Evolutionary conservation across 1,140 invertebrate genomes (phyloP), one percentile per base, ranked within the genome.

Genomic region (Zaprionus taronus): DNA sequence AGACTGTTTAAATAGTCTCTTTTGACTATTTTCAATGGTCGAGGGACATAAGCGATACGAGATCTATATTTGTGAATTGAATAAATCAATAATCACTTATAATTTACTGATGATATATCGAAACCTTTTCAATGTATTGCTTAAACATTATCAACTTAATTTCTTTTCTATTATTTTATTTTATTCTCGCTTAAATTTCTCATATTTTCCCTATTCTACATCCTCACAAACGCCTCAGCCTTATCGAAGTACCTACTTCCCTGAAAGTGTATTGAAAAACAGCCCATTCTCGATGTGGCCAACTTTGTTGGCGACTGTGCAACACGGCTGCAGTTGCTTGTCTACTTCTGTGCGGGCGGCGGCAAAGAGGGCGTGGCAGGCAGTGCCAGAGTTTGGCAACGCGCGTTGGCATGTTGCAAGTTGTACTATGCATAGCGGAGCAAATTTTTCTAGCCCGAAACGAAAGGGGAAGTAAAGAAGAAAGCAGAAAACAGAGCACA

Each of bases 251-350:
- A 47, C 41, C 41, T 2, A 5, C n/a, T 4, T 17, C n/a, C n/a
- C n/a, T n/a, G n/a, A 9, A 47, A 47, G 41, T 9, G 41, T 47
- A 44, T 17, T 56, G 31, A 36, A 24, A 38, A 81, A 77, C 74
- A 69, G 61, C 53, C 22, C 44, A 80, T 63, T 77, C 70, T 71
- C 53, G 66, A 55, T 74, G 60, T 69, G 72, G 66, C 76, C 65
- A 79, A 72, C 58, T 57, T 61, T 77, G 22, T 64, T 44, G 60
- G 58, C 69, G 49, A 38, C 28, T 56, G 56, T 36, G 47, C 28
- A 31, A 34, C 31, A 64, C 20, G 26, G 26, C 15, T 24, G 36
- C 26, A 14, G 63, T 26, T 36, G 55, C 41, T 36, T 38, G 66
- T 41, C 49, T 66, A 24, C 31, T 56, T 17, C 41, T 47, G 41